phyloP scores from a whole-genome alignment of 2,113 vertebrate genomes.

The Laticauda laticaudata region DNA sequence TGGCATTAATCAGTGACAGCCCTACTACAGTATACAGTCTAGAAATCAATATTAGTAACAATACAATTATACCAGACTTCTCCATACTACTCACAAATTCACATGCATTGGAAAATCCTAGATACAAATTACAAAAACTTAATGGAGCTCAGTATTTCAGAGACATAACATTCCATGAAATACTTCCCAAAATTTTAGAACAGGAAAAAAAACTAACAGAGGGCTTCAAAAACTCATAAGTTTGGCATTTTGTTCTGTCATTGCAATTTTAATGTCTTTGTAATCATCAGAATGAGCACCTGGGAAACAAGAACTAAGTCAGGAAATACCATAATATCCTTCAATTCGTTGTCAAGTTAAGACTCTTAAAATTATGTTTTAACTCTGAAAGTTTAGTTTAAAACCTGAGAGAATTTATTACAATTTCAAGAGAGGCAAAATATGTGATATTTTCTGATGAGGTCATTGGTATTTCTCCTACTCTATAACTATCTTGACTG shows the following conservation, averaged over 20 bases:
- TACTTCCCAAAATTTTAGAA: conserved; percentile 45
- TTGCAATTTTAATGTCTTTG: conserved; percentile 65
- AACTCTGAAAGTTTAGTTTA: conserved; percentile 42
- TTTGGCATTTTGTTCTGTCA: conserved; percentile 67
- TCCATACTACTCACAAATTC: conserved; percentile 10
- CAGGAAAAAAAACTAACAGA: conserved; percentile 43
- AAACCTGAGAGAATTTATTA: conserved; percentile 48
- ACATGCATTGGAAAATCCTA: conserved; percentile 35
- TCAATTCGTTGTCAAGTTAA: conserved; percentile 68
- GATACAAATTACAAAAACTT: neutral
- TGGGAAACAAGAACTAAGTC: conserved; percentile 62
- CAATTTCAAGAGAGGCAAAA: conserved; percentile 34
- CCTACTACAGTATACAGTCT: neutral
- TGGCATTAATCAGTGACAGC: conserved; percentile 7
- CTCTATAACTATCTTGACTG: neutral
- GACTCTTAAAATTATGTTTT: conserved; percentile 65
- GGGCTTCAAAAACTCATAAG: conserved; percentile 67
- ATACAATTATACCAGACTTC: neutral
- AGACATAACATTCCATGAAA: conserved; percentile 46
- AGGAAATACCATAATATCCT: conserved; percentile 70
- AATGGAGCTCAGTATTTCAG: conserved; percentile 47
- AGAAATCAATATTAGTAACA: neutral
- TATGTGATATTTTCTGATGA: conserved; percentile 8
- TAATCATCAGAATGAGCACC: conserved; percentile 65
- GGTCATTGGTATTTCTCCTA: neutral